These are phyloP conservation scores for Lacerta agilis DNA, from an alignment of 2,797 vertebrate genomes.

Conservation along the genomic window DNA sequence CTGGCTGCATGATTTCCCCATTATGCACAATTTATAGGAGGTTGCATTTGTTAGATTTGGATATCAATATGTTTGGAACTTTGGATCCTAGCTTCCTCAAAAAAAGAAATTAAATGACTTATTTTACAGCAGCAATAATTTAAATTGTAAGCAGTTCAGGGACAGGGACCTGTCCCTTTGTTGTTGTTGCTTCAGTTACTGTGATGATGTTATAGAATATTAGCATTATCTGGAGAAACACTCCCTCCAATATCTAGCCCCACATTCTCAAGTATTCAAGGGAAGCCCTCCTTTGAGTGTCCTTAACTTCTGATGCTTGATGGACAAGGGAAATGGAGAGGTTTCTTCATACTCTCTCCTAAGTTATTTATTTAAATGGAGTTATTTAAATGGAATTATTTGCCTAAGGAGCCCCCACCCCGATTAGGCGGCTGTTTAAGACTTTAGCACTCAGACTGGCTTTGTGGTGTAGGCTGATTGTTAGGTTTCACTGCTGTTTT, in stretches of 20 bases:
- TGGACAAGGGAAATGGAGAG: background rate
- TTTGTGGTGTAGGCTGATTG: background rate
- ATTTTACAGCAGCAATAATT: background rate
- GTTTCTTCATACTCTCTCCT: background rate
- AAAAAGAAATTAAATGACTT: background rate
- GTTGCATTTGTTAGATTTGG: background rate
- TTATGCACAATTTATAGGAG: slow-evolving; percentile 32
- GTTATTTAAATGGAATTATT: background rate
- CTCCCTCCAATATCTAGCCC: too few species aligned
- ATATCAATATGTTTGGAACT: background rate
- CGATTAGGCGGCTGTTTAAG: background rate
- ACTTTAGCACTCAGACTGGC: background rate
- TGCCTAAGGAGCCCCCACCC: background rate
- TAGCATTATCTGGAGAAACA: background rate
- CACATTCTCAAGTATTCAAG: background rate
- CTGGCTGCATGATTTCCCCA: background rate
- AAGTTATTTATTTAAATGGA: too few species aligned
- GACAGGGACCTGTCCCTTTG: too few species aligned
- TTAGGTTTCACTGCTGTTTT: background rate
- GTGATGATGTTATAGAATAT: background rate
- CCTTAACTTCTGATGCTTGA: background rate
- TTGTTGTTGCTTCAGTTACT: background rate
- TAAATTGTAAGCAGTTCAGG: background rate
- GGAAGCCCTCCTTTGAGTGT: background rate
- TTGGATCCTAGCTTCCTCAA: background rate